Conservation (phyloP, 1,140 invertebrate genomes). For the Aphaenogaster floridana region DNA sequence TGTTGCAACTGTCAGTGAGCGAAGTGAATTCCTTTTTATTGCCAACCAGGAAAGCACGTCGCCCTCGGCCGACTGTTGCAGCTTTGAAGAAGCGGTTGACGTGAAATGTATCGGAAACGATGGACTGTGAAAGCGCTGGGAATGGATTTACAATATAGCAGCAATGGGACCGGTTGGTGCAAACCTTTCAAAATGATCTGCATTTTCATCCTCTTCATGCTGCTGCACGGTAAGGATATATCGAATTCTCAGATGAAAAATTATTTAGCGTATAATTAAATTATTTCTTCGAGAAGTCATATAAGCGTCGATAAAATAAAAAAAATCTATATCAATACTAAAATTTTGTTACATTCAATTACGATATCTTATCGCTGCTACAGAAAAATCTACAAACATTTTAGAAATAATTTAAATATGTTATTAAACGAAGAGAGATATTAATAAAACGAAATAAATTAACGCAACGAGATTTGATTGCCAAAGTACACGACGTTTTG, state of each 20-base stretch:
- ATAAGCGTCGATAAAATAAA: neutral
- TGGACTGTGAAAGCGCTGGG: conserved; percentile 71
- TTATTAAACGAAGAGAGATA: neutral
- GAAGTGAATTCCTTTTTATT: conserved; percentile 60
- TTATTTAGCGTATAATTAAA: conserved; percentile 1
- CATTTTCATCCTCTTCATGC: conserved; percentile 73
- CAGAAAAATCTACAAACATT: neutral
- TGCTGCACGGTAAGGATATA: conserved; percentile 75
- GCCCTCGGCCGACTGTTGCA: conserved; percentile 26
- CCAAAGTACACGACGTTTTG: neutral
- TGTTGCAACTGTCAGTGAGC: conserved; percentile 33
- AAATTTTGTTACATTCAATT: neutral
- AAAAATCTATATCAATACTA: neutral
- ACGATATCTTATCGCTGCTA: neutral
- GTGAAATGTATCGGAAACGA: conserved; percentile 81
- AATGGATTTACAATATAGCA: conserved; percentile 76
- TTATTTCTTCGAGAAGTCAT: neutral
- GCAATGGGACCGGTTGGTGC: conserved; percentile 59
- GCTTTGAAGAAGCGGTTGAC: conserved; percentile 68
- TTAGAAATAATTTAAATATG: neutral
- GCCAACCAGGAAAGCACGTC: conserved; percentile 46
- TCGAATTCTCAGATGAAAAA: neutral
- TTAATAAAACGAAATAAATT: neutral
- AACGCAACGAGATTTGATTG: neutral
- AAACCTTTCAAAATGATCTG: conserved; percentile 72